These are phyloP conservation scores for Oligia strigilis DNA, from an alignment of 2,888 invertebrate genomes.

Conservation along the genomic window DNA sequence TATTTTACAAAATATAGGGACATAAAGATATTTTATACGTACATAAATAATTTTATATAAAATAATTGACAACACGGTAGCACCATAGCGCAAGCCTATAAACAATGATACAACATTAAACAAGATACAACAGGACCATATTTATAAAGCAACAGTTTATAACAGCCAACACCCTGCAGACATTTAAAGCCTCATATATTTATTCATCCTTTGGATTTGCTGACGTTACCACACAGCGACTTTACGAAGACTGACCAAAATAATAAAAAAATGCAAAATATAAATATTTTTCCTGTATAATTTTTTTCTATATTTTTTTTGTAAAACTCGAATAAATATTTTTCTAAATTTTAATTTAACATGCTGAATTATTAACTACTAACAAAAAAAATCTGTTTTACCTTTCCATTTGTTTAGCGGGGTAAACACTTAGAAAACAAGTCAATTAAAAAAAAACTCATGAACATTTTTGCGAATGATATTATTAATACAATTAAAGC, in stretches of 20 bases:
- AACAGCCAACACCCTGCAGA: slow-evolving; percentile 90
- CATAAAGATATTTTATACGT: slow-evolving; percentile 64
- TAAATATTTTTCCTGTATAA: background rate
- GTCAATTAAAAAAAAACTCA: slow-evolving; percentile 40
- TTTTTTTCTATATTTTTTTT: background rate
- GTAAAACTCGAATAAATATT: background rate
- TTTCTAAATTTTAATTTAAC: slow-evolving; percentile 39
- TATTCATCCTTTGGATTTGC: slow-evolving; percentile 65
- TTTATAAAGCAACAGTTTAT: slow-evolving; percentile 74
- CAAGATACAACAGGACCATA: slow-evolving; percentile 67
- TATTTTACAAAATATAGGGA: slow-evolving; percentile 64
- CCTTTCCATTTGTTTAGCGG: slow-evolving; percentile 49
- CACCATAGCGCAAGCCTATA: slow-evolving; percentile 82
- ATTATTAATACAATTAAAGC: slow-evolving; percentile 63
- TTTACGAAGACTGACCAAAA: slow-evolving; percentile 41
- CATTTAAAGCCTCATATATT: slow-evolving; percentile 86
- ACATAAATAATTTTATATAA: slow-evolving; percentile 66
- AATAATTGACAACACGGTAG: slow-evolving; percentile 76
- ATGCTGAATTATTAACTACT: slow-evolving; percentile 36
- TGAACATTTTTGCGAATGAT: slow-evolving; percentile 13
- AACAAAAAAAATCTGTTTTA: slow-evolving; percentile 40
- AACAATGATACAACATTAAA: slow-evolving; percentile 78
- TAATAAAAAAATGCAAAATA: slow-evolving; percentile 25
- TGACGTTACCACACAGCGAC: slow-evolving; percentile 86
- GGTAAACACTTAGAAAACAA: slow-evolving; percentile 37